These are phyloP conservation scores for Oscheius onirici DNA, from an alignment of 2,888 invertebrate genomes.

Conservation along the genomic window DNA sequence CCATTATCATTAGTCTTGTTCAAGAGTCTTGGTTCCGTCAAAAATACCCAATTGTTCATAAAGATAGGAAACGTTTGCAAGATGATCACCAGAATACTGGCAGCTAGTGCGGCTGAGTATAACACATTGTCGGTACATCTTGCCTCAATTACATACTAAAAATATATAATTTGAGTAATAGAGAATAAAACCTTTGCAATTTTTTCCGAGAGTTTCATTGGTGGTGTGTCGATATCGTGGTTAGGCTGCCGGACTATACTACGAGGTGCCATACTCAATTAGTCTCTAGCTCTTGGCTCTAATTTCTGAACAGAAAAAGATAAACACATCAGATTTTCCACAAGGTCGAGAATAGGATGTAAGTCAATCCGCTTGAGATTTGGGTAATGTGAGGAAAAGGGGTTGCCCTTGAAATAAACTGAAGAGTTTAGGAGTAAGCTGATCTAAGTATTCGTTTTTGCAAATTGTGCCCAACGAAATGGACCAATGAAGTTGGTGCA, in stretches of 20 bases:
- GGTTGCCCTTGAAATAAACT: too few species aligned
- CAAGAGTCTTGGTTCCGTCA: conserved; percentile 66
- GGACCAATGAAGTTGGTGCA: conserved; percentile 11
- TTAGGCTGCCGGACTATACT: conserved; percentile 20
- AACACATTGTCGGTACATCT: conserved; percentile 60
- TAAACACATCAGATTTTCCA: too few species aligned
- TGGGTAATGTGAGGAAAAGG: too few species aligned
- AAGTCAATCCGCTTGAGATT: too few species aligned
- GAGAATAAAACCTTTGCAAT: conserved; percentile 32
- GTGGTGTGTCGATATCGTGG: conserved; percentile 21
- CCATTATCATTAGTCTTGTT: conserved; percentile 69
- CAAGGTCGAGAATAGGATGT: too few species aligned
- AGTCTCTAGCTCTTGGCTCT: not conserved
- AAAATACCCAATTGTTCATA: conserved; percentile 65
- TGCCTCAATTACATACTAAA: conserved; percentile 48
- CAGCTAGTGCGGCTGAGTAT: conserved; percentile 48
- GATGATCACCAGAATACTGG: conserved; percentile 48
- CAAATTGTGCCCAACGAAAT: conserved; percentile 11
- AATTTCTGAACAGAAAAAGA: too few species aligned
- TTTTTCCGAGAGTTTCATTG: conserved; percentile 39
- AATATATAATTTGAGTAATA: not conserved
- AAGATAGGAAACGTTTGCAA: conserved; percentile 58
- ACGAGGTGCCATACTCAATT: conserved; percentile 29
- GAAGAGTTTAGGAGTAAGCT: too few species aligned
- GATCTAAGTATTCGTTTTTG: not conserved